These are phyloP conservation scores for Pogonognathellus flavescens DNA, from an alignment of 1,140 invertebrate genomes.

Conservation along the genomic window DNA sequence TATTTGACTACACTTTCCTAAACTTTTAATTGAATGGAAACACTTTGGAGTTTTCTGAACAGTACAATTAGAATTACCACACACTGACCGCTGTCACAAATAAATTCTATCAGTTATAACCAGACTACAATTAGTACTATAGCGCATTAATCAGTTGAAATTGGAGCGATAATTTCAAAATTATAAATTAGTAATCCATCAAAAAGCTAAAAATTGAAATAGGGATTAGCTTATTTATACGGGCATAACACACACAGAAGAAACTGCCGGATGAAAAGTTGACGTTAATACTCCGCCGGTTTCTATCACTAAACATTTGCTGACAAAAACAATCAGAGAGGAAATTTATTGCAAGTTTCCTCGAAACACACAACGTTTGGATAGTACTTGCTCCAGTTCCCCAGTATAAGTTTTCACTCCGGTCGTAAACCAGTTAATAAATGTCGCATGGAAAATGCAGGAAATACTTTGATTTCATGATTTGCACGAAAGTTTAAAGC, in stretches of 20 bases:
- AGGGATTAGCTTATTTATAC: too few relatives aligned
- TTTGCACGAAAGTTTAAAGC: slow-evolving; percentile 49
- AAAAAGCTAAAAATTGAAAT: neutral
- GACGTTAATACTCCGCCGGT: slow-evolving; percentile 13
- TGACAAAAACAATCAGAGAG: slow-evolving; percentile 16
- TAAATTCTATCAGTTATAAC: too few relatives aligned
- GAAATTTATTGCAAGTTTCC: slow-evolving; percentile 13
- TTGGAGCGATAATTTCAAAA: slow-evolving; percentile 28
- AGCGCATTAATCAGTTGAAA: neutral
- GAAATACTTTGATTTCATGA: slow-evolving; percentile 43
- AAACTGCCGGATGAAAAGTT: neutral
- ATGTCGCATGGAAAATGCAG: slow-evolving; percentile 46
- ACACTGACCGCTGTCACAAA: too few relatives aligned
- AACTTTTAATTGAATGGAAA: too few relatives aligned
- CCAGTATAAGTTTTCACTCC: neutral
- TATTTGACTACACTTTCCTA: too few relatives aligned
- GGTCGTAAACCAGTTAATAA: slow-evolving; percentile 30
- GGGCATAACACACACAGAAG: neutral
- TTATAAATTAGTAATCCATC: slow-evolving; percentile 19
- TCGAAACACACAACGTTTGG: neutral
- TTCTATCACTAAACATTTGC: slow-evolving; percentile 8
- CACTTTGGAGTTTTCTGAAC: too few relatives aligned
- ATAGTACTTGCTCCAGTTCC: neutral
- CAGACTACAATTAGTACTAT: too few relatives aligned
- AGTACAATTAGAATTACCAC: too few relatives aligned